phyloP scores from a whole-genome alignment of 2,113 vertebrate genomes.

The Meriones unguiculatus region DNA sequence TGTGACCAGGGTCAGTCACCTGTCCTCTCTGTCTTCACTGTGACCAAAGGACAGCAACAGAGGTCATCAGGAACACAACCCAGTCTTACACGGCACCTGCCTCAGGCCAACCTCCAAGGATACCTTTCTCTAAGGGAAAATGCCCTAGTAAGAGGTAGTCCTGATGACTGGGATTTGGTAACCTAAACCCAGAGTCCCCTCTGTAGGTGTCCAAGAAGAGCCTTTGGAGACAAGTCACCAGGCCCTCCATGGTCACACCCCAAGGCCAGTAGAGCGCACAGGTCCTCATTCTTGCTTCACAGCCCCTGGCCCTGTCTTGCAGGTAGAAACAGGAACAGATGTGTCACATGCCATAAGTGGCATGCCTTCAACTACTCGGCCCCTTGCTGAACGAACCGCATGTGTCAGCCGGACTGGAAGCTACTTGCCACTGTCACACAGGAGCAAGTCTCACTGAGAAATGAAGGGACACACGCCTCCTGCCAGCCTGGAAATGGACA shows the following conservation, averaged over 20 bases:
- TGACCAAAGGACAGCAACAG: background rate
- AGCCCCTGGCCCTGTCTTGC: background rate
- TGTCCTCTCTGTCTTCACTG: background rate
- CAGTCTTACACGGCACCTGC: background rate
- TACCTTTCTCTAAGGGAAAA: background rate
- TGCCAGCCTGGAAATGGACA: background rate
- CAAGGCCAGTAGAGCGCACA: background rate
- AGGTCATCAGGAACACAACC: background rate
- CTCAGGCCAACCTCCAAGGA: rapidly evolving
- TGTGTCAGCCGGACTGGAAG: background rate
- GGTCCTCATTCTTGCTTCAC: background rate
- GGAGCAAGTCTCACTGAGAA: background rate
- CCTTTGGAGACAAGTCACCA: background rate
- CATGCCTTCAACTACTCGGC: background rate
- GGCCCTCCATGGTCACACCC: background rate
- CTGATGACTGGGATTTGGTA: background rate
- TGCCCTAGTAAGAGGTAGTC: background rate
- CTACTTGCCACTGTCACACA: background rate
- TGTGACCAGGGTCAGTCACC: no score
- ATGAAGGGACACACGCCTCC: background rate
- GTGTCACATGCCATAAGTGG: background rate
- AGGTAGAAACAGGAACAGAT: background rate
- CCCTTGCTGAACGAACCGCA: background rate
- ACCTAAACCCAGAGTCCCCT: background rate
- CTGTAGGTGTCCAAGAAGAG: no score